Percentiles rank a stretch among this genome's conserved stretches.
Evolutionary conservation across 2,797 vertebrate species (phyloP).

Genomic region (Clarias pachynema): DNA sequence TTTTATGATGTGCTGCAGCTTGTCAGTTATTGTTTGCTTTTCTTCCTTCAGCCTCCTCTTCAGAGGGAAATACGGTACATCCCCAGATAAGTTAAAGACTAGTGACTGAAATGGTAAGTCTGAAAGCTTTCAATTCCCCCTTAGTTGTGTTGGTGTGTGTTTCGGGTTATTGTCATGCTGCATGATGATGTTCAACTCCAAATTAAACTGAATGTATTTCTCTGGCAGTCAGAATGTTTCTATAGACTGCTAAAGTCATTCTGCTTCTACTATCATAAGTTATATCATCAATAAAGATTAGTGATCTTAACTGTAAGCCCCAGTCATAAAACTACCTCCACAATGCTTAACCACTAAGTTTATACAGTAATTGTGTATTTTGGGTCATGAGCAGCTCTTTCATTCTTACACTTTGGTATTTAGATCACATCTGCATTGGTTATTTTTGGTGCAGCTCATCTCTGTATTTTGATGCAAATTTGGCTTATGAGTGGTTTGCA

Average conservation of each 20-base stretch:
- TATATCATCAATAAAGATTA: neutral
- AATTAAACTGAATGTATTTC: neutral
- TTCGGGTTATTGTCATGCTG: neutral
- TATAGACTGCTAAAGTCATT: neutral
- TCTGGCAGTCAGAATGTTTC: neutral
- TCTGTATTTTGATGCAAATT: neutral
- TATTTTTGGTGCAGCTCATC: neutral
- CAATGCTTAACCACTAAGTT: neutral
- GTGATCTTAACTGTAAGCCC: too few species aligned
- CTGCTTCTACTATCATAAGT: neutral
- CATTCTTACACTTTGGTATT: neutral
- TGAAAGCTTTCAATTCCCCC: neutral
- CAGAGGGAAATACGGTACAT: neutral
- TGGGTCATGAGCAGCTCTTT: neutral
- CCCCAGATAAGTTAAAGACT: too few species aligned
- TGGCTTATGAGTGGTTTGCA: neutral
- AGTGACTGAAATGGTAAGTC: neutral
- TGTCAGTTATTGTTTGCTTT: neutral
- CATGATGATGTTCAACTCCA: neutral
- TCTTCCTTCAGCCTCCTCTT: neutral
- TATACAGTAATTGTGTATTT: neutral
- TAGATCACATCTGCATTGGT: too few species aligned
- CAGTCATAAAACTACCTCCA: neutral
- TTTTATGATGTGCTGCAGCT: neutral
- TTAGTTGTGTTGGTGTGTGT: neutral